Evolutionary conservation across 2,888 invertebrate species (phyloP), one percentile per base, ranked within the genome.

Genomic region (Caenorhabditis wallacei): DNA sequence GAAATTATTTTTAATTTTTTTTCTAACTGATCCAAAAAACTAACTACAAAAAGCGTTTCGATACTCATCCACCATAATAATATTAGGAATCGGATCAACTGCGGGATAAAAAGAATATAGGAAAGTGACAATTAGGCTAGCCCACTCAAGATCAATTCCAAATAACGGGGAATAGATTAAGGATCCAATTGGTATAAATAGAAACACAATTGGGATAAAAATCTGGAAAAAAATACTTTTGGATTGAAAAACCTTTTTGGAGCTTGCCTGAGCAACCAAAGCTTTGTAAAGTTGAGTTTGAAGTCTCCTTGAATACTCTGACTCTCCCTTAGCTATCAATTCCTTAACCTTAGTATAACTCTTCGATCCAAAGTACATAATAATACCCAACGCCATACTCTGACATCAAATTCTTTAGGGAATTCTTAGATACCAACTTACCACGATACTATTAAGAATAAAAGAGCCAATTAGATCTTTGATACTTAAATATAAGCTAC

Each of bases 271-370:
- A n/a, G 66, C 70, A 10, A 78, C 63, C 0, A 78, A 37, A 7
- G 78, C 78, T 37, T 78, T 69, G 46, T 70, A 78, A 1, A 80
- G 24, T 18, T 80, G 79, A 48, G 24, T 64, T 37, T 80, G 79
- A 18, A 80, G 30, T 8, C 37, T 48, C 13, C 22, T 57, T 2
- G 79, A 16, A n/a, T 35, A 71, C 53, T 43, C 30, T 1, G 59
- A 54, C 18, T 57, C 54, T 26, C 66, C 79, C 18, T 80, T 40
- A 11, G 53, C n/a, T 18, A 30, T 2, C 24, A 75, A 46, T 24
- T 59, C 30, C 22, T 46, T 20, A 35, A 63, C 56, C 20, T 40
- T 63, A 35, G 2, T 20, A 30, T 48, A 40, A 40, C 40, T 40
- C 11, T 40, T 40, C 13, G 40, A 2, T 2, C 40, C 40, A 35